Evolutionary conservation across 2,797 vertebrate genomes (phyloP).

Genomic region (Propithecus perrieri): DNA sequence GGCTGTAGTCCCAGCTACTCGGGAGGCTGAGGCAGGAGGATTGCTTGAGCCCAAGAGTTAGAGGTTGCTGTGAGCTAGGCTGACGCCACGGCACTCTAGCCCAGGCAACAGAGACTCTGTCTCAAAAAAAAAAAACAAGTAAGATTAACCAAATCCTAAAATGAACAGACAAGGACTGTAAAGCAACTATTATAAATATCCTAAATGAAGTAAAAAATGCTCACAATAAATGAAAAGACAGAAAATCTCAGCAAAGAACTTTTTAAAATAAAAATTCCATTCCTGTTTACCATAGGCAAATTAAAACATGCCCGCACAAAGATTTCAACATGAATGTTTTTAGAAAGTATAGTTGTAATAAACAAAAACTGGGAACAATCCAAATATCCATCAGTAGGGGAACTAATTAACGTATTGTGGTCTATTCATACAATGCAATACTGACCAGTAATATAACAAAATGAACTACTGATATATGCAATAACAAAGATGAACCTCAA

Average conservation of each 20-base stretch:
- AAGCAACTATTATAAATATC: background rate
- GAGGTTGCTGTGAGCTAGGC: too few species aligned
- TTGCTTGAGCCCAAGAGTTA: too few species aligned
- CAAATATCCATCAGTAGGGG: background rate
- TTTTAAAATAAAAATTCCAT: background rate
- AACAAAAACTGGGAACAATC: background rate
- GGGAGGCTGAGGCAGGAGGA: too few species aligned
- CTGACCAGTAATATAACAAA: background rate
- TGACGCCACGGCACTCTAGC: too few species aligned
- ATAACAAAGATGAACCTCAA: background rate
- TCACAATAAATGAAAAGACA: background rate
- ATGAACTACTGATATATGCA: background rate
- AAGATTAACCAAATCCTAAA: background rate
- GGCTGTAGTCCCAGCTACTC: too few species aligned
- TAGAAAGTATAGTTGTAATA: background rate
- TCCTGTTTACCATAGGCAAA: background rate
- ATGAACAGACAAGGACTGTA: background rate
- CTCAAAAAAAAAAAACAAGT: too few species aligned
- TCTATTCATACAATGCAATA: background rate
- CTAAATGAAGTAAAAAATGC: background rate
- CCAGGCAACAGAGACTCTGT: too few species aligned
- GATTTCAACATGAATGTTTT: background rate
- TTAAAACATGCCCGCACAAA: background rate
- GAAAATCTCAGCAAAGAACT: background rate
- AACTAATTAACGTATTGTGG: background rate